Evolutionary conservation across 2,888 invertebrate species (phyloP), one percentile per base, ranked within the genome.

Genomic region (Torymus aiolomorphi): DNA sequence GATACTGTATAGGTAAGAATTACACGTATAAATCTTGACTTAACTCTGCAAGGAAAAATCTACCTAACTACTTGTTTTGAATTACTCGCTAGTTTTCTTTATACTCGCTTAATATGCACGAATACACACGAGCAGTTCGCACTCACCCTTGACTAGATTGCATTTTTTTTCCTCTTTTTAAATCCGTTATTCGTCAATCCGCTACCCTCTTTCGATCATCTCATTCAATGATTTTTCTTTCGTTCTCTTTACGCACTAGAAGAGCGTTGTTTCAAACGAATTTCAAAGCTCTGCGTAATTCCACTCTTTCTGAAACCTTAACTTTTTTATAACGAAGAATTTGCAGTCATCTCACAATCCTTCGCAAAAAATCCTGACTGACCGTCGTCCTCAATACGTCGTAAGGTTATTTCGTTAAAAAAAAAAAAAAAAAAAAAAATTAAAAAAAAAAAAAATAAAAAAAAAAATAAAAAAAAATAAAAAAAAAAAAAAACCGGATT

Each of bases 131-230:
- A 84, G 79, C 84, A 75, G 75, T 82, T 83, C 83, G 75, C 83
- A 80, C 78, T 84, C 82, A 67, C 56, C 67, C 84, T 87, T 90
- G 90, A 90, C 90, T 90, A 90, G 90, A 90, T 89, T 89, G 89
- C 88, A 86, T 88, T 87, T 87, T 86, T 86, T 88, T 18, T 75
- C 54, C n/a, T 62, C 14, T 61, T 24, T 71, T 54, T 67, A 18
- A n/a, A 62, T 73, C 61, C 54, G 52, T 66, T 31, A 24, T 69
- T 49, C 20, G 11, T 54, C 56, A 76, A 70, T 63, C 49, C 31
- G 13, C 31, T 70, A 24, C 67, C 31, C 54, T 42, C 42, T 42
- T 8, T 42, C 42, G 42, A 5, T 42, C 42, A 1, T 42, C 42
- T 63, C 52, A 10, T 59, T 31, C 82, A 80, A 82, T 82, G 67